Conservation (phyloP, 2,888 invertebrate species). For the Drosophila melanosoma region DNA sequence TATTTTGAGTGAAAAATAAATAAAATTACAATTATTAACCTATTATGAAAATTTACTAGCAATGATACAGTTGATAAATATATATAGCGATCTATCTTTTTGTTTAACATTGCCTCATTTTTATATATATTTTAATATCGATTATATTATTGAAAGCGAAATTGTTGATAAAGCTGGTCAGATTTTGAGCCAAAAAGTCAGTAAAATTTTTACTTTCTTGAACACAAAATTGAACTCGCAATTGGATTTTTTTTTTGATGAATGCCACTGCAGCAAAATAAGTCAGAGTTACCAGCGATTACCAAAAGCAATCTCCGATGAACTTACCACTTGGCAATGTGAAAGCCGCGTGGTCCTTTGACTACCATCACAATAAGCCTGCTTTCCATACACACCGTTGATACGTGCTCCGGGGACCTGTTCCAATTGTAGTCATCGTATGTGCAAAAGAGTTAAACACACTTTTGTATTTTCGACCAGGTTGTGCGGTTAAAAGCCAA, state of each 20-base stretch:
- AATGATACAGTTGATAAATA: too few relatives aligned
- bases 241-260: slow-evolving; percentile 96
- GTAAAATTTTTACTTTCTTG: slow-evolving; percentile 91
- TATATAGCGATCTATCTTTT: too few relatives aligned
- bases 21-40: not conserved
- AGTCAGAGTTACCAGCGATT: not conserved
- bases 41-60: not conserved
- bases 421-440: slow-evolving; percentile 99
- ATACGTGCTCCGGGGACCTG: slow-evolving; percentile 97
- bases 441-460: slow-evolving; percentile 94
- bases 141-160: not conserved
- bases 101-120: too few relatives aligned
- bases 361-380: slow-evolving; percentile 95
- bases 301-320: not conserved
- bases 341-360: slow-evolving; percentile 97
- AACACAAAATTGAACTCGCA: slow-evolving; percentile 94
- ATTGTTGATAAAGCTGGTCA: slow-evolving; percentile 89
- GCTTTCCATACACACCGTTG: slow-evolving; percentile 91
- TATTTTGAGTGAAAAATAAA: not conserved
- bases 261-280: slow-evolving; percentile 89
- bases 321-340: slow-evolving; percentile 98
- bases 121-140: not conserved
- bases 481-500: slow-evolving; percentile 96
- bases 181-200: slow-evolving; percentile 76
- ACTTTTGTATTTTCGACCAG: slow-evolving; percentile 93